These are phyloP conservation scores for Psophia crepitans DNA, from an alignment of 2,113 vertebrate genomes.

Conservation along the genomic window DNA sequence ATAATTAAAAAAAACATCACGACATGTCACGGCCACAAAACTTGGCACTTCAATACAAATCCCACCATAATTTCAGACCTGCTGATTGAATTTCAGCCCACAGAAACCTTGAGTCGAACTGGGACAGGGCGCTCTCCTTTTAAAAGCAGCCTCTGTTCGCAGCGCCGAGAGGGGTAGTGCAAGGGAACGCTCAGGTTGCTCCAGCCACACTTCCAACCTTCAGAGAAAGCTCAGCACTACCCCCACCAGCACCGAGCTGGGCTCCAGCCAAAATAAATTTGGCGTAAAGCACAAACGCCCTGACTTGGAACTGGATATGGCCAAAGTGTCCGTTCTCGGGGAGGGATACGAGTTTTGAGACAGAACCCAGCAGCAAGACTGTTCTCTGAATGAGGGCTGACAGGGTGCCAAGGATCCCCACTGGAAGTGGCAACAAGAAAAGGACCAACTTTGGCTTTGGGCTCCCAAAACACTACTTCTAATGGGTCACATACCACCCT, in stretches of 20 bases:
- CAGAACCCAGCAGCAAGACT: background rate
- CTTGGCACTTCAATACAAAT: background rate
- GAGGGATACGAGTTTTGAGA: background rate
- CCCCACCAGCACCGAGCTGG: background rate
- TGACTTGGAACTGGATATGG: background rate
- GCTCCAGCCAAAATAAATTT: background rate
- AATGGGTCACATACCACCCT: background rate
- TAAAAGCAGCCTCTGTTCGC: background rate
- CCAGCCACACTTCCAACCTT: background rate
- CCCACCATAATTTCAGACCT: background rate
- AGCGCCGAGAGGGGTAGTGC: background rate
- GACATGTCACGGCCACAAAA: background rate
- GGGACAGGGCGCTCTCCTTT: background rate
- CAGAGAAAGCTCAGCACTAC: background rate
- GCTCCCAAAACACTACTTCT: background rate
- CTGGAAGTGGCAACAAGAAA: background rate
- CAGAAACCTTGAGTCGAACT: rapidly evolving
- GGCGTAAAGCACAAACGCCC: background rate
- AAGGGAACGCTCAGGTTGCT: background rate
- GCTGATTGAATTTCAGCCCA: background rate
- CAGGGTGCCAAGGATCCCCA: background rate
- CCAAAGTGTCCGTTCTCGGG: background rate
- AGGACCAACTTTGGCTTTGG: background rate
- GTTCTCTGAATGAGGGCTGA: background rate
- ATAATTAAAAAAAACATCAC: background rate